Evolutionary conservation across 37 sponge, comb jelly and placozoan genomes (phyloP).

Genomic region (Oscarella lobularis): DNA sequence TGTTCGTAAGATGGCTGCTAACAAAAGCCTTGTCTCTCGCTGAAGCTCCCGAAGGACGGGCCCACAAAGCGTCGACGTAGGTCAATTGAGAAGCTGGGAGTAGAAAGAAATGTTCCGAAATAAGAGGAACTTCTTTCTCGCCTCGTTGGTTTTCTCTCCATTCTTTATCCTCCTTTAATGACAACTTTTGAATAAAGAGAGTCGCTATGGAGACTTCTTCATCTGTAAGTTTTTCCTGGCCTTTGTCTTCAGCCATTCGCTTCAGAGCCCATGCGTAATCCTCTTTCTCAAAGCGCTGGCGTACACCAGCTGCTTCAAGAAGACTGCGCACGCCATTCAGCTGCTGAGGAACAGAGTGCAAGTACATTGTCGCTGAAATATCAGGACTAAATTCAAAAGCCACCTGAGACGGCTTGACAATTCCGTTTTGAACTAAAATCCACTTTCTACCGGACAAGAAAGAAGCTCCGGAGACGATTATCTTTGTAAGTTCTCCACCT

Average conservation of each 20-base stretch:
- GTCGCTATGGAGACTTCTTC: not conserved
- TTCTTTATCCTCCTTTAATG: no score
- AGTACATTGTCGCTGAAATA: conserved; percentile 14
- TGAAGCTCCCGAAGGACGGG: not conserved
- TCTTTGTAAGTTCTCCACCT: no score
- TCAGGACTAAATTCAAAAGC: not conserved
- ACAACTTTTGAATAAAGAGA: not conserved
- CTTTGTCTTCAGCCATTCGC: conserved; percentile 14
- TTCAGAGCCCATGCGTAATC: conserved; percentile 28
- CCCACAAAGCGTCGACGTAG: conserved; percentile 21
- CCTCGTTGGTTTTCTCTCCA: no score
- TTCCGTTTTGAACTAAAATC: not conserved
- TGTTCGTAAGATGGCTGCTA: not conserved
- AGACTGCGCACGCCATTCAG: not conserved
- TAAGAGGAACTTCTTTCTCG: not conserved
- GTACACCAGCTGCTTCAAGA: conserved; percentile 11
- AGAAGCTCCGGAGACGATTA: no score
- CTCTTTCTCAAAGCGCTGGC: conserved; percentile 5
- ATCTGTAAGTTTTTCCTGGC: not conserved
- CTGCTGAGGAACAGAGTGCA: conserved; percentile 18
- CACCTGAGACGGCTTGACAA: not conserved
- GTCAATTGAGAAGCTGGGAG: not conserved
- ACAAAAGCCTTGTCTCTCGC: conserved; percentile 4
- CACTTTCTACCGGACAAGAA: no score
- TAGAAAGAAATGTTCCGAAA: not conserved